Base-by-base conservation (phyloP, 1,140 invertebrate species). In the Eumeta japonica region DNA sequence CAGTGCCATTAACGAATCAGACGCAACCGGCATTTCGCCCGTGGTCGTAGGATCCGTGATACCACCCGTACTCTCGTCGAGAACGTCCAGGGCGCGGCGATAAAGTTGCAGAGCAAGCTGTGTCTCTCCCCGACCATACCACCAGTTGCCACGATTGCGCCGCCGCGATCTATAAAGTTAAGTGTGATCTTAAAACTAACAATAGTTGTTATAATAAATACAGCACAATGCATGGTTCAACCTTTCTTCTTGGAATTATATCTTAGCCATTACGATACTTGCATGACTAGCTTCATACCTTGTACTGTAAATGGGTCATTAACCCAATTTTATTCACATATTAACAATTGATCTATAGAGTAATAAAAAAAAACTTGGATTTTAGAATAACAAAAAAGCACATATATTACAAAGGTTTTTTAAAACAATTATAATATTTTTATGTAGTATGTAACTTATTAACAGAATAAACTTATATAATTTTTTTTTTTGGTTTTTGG, bases 141-240 rank as follows among this genome's bases (percentile, higher is more conserved):
- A 92, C 79, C 86, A 92, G 64, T 94, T 95, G 3, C 91, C 92
- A 41, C 89, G 78, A 54, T 88, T 84, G 49, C 89, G 82, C 59
- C 93, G 94, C 34, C 82, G 80, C 40, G 83, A 86, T 10, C 89
- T 89, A 48, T 3, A 41, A 42, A 36, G 30, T n/a, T 13, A 35
- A 28, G 9, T 24, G 10, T n/a, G n/a, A n/a, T n/a, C n/a, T n/a
- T n/a, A n/a, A n/a, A n/a, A n/a, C n/a, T n/a, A n/a, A n/a, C 35
- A 19, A 37, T 10, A n/a, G 9, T 11, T 10, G 29, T 35, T 32
- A 2, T 17, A 11, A 12, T 24, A 12, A 33, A 14, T 1, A 15
- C 10, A 36, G 35, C 16, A 41, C 31, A 37, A 20, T 17, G 36
- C 19, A 2, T 29, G 15, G 9, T 16, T 11, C 11, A 39, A 34